Evolutionary conservation across 2,797 vertebrate species (phyloP).

Genomic region (Takifugu rubripes): DNA sequence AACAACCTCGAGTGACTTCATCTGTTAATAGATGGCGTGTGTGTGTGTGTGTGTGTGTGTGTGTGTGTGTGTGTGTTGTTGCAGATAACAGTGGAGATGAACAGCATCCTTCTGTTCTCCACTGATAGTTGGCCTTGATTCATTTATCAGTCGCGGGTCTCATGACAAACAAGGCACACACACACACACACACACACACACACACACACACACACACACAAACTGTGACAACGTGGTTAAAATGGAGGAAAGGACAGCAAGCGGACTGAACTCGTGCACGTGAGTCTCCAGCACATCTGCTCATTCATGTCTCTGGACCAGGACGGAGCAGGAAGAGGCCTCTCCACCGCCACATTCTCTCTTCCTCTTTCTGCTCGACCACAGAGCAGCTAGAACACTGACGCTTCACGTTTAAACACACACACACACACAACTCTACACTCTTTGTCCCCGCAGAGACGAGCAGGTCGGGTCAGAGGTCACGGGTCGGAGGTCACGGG

Average conservation of each 20-base stretch:
- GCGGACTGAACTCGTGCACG: constrained; percentile 6
- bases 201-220: not conserved
- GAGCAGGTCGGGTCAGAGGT: too few species aligned
- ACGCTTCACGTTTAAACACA: constrained; percentile 3
- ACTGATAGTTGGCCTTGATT: not conserved
- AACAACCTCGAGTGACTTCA: too few species aligned
- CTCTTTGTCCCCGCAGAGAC: too few species aligned
- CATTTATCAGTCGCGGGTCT: too few species aligned
- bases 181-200: too few species aligned
- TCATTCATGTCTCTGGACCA: constrained; percentile 52
- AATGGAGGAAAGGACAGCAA: too few species aligned
- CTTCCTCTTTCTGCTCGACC: constrained; percentile 53
- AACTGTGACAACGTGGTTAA: too few species aligned
- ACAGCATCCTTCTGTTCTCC: constrained; percentile 33
- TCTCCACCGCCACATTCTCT: constrained; percentile 13
- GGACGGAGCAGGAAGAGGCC: constrained; percentile 39
- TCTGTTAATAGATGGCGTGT: too few species aligned
- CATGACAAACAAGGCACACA: not conserved
- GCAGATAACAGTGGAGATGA: constrained; percentile 58
- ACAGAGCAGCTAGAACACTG: constrained; percentile 32
- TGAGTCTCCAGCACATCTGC: not conserved
- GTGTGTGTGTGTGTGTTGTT: constrained; percentile 24
- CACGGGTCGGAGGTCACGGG: too few species aligned
- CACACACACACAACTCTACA: too few species aligned
- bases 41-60: constrained; percentile 22